phyloP scores from a whole-genome alignment of 2,888 invertebrate species.

The Choreutis nemorana region DNA sequence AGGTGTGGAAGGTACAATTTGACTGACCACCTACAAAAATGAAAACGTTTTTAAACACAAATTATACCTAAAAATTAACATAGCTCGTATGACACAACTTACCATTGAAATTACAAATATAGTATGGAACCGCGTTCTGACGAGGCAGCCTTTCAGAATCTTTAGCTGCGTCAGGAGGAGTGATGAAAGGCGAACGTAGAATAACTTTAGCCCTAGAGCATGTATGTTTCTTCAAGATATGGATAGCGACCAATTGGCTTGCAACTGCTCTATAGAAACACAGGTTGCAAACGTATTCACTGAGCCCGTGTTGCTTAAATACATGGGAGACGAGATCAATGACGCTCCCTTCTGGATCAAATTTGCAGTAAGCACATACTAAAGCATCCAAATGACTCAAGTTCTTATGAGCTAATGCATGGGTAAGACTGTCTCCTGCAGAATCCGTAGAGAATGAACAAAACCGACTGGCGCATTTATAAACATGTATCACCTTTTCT shows the following conservation, averaged over 20 bases:
- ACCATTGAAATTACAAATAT: constrained; percentile 32
- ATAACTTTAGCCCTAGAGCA: constrained; percentile 17
- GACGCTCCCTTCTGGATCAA: constrained; percentile 31
- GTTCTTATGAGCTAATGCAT: constrained; percentile 41
- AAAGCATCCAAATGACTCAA: constrained; percentile 45
- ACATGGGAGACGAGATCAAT: constrained; percentile 66
- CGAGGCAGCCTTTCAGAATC: constrained; percentile 25
- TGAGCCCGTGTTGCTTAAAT: constrained; percentile 66
- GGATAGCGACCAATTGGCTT: constrained; percentile 68
- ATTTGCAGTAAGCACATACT: constrained; percentile 67
- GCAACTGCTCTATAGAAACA: constrained; percentile 74
- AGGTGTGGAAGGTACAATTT: constrained; percentile 40
- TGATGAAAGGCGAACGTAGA: constrained; percentile 18
- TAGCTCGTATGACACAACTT: no score
- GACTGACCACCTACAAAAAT: no score
- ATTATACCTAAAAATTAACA: no score
- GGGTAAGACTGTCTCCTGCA: constrained; percentile 37
- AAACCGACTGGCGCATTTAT: constrained; percentile 51
- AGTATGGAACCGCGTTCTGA: constrained; percentile 34
- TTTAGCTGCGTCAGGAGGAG: constrained; percentile 14
- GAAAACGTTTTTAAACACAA: no score
- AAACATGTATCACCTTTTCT: constrained; percentile 46
- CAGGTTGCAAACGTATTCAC: constrained; percentile 69
- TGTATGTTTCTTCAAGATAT: constrained; percentile 49
- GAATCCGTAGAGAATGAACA: constrained; percentile 44